phyloP scores from a whole-genome alignment of 1,140 invertebrate species.

The Rhyacophila brunnea region DNA sequence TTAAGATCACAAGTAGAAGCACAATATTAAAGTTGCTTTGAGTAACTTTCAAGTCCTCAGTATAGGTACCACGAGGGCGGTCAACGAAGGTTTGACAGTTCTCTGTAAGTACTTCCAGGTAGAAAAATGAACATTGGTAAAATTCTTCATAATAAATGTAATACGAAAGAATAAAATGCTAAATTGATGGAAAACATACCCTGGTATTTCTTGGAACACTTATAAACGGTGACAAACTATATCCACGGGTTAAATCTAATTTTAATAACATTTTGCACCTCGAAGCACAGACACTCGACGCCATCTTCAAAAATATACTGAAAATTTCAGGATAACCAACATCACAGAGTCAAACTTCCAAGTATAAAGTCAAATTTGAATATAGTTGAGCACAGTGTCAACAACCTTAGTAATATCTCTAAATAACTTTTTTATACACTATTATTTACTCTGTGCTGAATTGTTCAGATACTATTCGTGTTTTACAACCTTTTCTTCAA shows the following conservation, averaged over 20 bases:
- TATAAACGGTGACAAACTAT: slow-evolving; percentile 53
- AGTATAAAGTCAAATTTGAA: no score
- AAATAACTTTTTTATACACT: no score
- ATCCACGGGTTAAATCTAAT: slow-evolving; percentile 56
- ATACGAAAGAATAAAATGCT: neutral
- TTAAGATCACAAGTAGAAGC: no score
- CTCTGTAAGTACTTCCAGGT: neutral
- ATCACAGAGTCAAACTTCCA: slow-evolving; percentile 33
- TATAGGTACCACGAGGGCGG: neutral
- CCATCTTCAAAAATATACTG: slow-evolving; percentile 47
- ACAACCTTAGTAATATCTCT: no score
- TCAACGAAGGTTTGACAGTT: slow-evolving; percentile 7
- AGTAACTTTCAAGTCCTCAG: neutral
- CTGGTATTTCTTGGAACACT: slow-evolving; percentile 51
- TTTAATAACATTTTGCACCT: slow-evolving; percentile 53
- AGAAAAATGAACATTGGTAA: neutral
- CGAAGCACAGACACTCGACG: slow-evolving; percentile 55
- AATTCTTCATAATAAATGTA: neutral
- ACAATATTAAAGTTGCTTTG: no score
- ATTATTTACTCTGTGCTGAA: no score
- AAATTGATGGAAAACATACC: slow-evolving; percentile 41
- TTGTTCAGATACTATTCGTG: no score
- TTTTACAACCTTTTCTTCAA: no score
- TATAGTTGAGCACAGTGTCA: no score
- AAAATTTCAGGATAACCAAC: slow-evolving; percentile 37